Evolutionary conservation across 2,888 invertebrate species (phyloP).

Genomic region (Andrena fulva): DNA sequence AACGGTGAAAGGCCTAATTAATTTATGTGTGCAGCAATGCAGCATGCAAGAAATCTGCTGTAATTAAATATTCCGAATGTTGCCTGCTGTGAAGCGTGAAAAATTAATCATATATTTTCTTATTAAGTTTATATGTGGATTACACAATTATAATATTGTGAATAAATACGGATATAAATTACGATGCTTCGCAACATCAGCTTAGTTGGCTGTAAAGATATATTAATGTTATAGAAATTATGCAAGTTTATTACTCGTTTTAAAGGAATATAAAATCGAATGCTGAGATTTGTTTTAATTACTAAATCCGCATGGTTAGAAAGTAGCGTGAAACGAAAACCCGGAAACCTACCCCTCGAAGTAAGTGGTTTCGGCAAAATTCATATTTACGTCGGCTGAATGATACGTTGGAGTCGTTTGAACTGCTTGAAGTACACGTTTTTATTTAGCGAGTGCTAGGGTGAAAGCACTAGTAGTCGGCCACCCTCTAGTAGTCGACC

Average conservation of each 20-base stretch:
- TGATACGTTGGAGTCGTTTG: not conserved
- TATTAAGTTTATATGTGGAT: no score
- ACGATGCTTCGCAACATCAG: not conserved
- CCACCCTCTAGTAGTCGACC: no score
- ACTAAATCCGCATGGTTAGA: not conserved
- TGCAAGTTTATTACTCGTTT: conserved; percentile 7
- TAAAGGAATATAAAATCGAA: not conserved
- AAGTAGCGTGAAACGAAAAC: not conserved
- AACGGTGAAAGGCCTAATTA: no score
- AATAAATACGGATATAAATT: no score
- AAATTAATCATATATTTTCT: no score
- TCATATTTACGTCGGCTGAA: not conserved
- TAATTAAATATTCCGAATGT: no score
- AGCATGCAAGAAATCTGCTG: no score
- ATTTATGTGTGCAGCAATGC: no score
- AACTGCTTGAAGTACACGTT: not conserved
- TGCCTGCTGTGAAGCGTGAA: no score
- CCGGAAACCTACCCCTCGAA: not conserved
- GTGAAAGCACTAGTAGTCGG: no score
- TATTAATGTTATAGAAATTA: not conserved
- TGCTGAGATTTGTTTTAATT: not conserved
- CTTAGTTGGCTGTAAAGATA: not conserved
- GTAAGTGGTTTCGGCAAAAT: conserved; percentile 1
- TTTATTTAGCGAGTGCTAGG: not conserved
- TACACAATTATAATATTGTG: no score